Evolutionary conservation across 2,888 invertebrate genomes (phyloP).

Genomic region (Clusia tigrina): DNA sequence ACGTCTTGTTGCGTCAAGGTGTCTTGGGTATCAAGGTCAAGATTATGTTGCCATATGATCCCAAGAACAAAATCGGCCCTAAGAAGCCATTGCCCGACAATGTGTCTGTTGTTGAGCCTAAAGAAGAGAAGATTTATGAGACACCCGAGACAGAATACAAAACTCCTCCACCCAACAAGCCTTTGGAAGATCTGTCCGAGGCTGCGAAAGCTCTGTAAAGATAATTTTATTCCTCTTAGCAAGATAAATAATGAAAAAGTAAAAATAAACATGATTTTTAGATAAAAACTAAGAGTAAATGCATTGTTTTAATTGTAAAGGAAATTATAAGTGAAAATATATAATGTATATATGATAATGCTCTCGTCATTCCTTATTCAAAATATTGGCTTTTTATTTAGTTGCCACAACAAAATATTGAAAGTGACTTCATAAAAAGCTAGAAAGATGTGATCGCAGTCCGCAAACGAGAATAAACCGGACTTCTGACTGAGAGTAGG

Average conservation of each 20-base stretch:
- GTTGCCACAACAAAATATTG: no score
- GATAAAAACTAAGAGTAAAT: slow-evolving; percentile 12
- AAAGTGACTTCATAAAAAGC: no score
- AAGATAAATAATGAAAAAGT: slow-evolving; percentile 11
- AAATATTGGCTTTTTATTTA: no score
- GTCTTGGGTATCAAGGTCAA: slow-evolving; percentile 86
- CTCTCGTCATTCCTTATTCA: no score
- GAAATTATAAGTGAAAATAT: not conserved
- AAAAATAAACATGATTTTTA: slow-evolving; percentile 27
- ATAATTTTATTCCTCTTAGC: slow-evolving; percentile 41
- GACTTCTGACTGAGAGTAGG: no score
- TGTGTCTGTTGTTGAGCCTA: slow-evolving; percentile 95
- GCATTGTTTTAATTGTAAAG: not conserved
- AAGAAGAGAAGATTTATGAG: slow-evolving; percentile 81
- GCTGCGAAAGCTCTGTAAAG: slow-evolving; percentile 55
- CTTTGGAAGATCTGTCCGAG: slow-evolving; percentile 56
- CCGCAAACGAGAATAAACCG: no score
- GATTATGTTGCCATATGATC: slow-evolving; percentile 99
- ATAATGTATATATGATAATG: no score
- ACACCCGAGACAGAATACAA: slow-evolving; percentile 65
- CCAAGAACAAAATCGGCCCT: slow-evolving; percentile 96
- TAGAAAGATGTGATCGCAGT: no score
- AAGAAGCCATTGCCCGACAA: slow-evolving; percentile 98
- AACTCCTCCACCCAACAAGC: slow-evolving; percentile 59
- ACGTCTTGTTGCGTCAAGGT: slow-evolving; percentile 94